A percentile compares a stretch with the other conserved stretches of the same genome.
Evolutionary conservation across 2,888 invertebrate genomes (phyloP).

Genomic region (Listrodromus nycthemerus): DNA sequence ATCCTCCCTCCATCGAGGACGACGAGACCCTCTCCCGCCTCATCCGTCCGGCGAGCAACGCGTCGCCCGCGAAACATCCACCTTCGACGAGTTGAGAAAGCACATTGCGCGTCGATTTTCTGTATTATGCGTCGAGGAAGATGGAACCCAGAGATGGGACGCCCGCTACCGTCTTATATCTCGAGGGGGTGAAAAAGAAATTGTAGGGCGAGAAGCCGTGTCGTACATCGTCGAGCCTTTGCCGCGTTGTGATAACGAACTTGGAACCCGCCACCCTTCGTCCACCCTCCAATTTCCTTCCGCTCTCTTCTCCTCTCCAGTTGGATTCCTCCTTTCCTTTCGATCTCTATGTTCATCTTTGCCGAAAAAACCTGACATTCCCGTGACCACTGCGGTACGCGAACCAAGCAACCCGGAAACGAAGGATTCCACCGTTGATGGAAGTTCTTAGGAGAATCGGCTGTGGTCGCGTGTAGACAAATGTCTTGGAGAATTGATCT

Average conservation of each 20-base stretch:
- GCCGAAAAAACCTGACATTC: not conserved
- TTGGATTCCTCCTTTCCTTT: conserved; percentile 17
- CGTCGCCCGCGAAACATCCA: conserved; percentile 53
- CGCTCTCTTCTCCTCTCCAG: not conserved
- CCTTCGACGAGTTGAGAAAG: conserved; percentile 50
- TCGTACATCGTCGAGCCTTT: conserved; percentile 50
- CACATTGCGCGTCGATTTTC: conserved; percentile 78
- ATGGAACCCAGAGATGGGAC: conserved; percentile 50
- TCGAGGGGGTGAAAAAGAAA: not conserved
- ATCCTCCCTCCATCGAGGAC: conserved; percentile 31
- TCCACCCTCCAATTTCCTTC: conserved; percentile 12
- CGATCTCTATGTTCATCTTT: not conserved
- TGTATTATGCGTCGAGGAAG: conserved; percentile 77
- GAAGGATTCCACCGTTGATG: not conserved
- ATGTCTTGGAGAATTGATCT: not conserved
- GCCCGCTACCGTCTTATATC: conserved; percentile 17
- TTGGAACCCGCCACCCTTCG: conserved; percentile 6
- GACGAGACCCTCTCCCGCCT: conserved; percentile 33
- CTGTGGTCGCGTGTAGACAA: not conserved
- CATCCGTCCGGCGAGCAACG: conserved; percentile 41
- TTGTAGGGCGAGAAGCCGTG: conserved; percentile 6
- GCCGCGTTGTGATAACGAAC: conserved; percentile 33
- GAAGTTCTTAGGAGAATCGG: not conserved
- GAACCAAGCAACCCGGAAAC: not conserved
- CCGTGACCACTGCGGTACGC: not conserved